Percentiles rank a stretch among this genome's conserved stretches.
Evolutionary conservation across 2,113 vertebrate genomes (phyloP).

Genomic region (Macquaria australasica): DNA sequence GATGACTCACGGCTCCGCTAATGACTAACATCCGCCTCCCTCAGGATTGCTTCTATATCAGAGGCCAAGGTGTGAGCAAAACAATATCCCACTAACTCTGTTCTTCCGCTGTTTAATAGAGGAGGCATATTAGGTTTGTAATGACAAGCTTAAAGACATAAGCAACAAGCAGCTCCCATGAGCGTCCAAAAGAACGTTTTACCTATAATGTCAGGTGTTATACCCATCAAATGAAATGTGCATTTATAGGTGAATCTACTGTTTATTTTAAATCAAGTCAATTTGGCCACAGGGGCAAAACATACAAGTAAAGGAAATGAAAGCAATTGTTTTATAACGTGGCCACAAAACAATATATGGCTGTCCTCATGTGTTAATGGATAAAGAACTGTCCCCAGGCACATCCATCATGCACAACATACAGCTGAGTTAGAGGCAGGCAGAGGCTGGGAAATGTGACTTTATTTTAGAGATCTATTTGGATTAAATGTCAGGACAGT

Average conservation of each 20-base stretch:
- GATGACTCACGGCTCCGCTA: constrained; percentile 41
- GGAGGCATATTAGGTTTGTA: constrained; percentile 64
- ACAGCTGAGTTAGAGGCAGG: constrained; percentile 31
- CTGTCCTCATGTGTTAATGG: constrained; percentile 61
- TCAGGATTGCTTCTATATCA: constrained; percentile 37
- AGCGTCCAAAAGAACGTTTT: constrained; percentile 35
- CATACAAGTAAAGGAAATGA: constrained; percentile 67
- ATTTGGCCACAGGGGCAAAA: constrained; percentile 67
- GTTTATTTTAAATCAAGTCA: constrained; percentile 65
- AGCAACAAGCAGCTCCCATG: constrained; percentile 17
- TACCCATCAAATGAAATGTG: constrained; percentile 59
- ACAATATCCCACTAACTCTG: constrained; percentile 76
- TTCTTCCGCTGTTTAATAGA: constrained; percentile 74
- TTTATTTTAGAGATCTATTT: constrained; percentile 53
- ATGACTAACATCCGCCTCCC: constrained; percentile 68
- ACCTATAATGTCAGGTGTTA: constrained; percentile 47
- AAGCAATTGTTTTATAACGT: constrained; percentile 71
- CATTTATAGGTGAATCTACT: constrained; percentile 57
- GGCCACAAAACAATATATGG: constrained; percentile 69
- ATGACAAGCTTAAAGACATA: constrained; percentile 63
- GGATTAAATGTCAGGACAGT: constrained; percentile 49
- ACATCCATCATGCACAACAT: constrained; percentile 67
- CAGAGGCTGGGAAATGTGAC: constrained; percentile 15
- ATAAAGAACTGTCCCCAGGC: constrained; percentile 51
- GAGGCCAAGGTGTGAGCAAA: constrained; percentile 69